Conservation (phyloP, 2,888 invertebrate genomes). For the Noctua fimbriata region DNA sequence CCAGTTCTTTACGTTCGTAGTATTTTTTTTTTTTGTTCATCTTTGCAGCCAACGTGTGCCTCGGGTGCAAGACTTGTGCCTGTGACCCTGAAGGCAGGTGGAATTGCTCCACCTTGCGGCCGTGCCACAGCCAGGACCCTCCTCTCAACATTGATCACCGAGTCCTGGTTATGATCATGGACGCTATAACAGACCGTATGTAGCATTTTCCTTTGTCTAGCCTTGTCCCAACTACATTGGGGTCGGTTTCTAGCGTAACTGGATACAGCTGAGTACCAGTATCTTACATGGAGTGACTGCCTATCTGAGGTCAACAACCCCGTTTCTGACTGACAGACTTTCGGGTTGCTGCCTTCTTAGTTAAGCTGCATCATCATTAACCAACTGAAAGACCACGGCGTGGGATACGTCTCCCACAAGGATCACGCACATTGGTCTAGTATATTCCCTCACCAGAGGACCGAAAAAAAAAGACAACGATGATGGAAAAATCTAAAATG, state of each 20-base stretch:
- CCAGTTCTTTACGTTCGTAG: neutral
- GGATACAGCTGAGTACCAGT: neutral
- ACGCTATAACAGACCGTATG: slow-evolving; percentile 71
- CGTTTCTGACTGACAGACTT: neutral
- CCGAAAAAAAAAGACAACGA: neutral
- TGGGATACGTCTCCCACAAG: neutral
- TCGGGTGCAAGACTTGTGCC: slow-evolving; percentile 74
- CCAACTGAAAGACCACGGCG: neutral
- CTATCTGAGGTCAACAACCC: neutral
- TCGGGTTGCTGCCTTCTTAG: neutral
- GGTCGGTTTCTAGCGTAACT: neutral
- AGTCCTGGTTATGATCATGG: slow-evolving; percentile 70
- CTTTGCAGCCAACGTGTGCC: slow-evolving; percentile 76
- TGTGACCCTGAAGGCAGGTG: slow-evolving; percentile 74
- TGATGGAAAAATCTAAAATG: neutral
- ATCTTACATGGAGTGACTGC: neutral
- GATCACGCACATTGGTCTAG: neutral
- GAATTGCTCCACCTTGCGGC: slow-evolving; percentile 70
- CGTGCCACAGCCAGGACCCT: slow-evolving; percentile 62
- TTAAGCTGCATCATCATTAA: neutral
- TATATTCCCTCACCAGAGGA: neutral
- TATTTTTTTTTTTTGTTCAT: neutral
- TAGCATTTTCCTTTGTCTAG: neutral
- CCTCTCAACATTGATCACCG: slow-evolving; percentile 70
- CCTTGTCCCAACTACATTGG: neutral